Evolutionary conservation across 2,888 invertebrate species (phyloP).

Genomic region (Idaea aversata): DNA sequence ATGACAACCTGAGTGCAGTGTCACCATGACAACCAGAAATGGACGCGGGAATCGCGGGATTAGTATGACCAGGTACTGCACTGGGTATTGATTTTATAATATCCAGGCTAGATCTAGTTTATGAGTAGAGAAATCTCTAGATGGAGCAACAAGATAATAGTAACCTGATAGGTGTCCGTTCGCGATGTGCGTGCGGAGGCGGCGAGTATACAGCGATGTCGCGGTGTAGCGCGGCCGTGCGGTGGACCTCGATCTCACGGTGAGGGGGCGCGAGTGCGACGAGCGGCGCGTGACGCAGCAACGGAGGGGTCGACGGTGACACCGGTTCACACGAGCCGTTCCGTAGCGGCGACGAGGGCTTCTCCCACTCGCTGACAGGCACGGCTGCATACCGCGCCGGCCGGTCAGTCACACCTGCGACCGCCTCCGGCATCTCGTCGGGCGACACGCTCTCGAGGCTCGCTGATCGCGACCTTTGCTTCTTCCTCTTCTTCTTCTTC

Average conservation of each 20-base stretch:
- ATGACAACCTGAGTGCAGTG: not conserved
- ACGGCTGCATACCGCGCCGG: conserved; percentile 70
- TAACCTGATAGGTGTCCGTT: conserved; percentile 49
- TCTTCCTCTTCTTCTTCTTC: conserved; percentile 86
- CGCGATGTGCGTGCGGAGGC: conserved; percentile 59
- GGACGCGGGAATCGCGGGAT: not conserved
- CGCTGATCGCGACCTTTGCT: conserved; percentile 84
- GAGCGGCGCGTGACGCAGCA: conserved; percentile 46
- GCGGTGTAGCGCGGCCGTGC: conserved; percentile 47
- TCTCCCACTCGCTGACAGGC: conserved; percentile 76
- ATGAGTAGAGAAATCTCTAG: conserved; percentile 6
- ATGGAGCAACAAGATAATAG: conserved; percentile 16
- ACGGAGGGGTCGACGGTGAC: conserved; percentile 80
- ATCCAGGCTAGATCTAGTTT: not conserved
- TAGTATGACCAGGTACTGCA: not conserved
- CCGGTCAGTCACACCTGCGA: conserved; percentile 43
- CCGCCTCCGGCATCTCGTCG: conserved; percentile 67
- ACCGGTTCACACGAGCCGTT: conserved; percentile 81
- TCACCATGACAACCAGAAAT: not conserved
- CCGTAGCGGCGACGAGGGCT: conserved; percentile 76
- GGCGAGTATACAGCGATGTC: conserved; percentile 65
- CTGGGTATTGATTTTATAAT: not conserved
- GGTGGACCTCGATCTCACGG: conserved; percentile 20
- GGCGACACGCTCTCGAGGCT: conserved; percentile 84
- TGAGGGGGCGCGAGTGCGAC: conserved; percentile 49